phyloP scores from a whole-genome alignment of 2,797 vertebrate genomes.

The Aplochiton taeniatus region DNA sequence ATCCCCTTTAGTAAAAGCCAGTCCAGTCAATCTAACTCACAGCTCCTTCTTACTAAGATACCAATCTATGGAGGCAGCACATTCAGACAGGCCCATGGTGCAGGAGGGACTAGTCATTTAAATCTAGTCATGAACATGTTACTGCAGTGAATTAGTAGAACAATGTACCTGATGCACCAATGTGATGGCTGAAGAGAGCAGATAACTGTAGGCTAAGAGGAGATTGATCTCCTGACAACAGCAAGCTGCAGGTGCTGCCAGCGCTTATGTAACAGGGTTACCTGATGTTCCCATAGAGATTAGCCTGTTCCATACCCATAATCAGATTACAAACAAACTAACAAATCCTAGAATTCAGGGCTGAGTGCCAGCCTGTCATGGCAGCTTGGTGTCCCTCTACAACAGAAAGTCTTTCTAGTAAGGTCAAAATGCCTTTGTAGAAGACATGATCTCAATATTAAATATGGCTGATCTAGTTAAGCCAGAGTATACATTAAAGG shows the following conservation, averaged over 20 bases:
- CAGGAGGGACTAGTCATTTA: too few relatives aligned
- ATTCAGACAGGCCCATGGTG: too few relatives aligned
- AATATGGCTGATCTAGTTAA: too few relatives aligned
- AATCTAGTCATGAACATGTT: too few relatives aligned
- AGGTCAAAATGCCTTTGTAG: too few relatives aligned
- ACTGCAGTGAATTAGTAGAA: too few relatives aligned
- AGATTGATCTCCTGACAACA: slow-evolving; percentile 35
- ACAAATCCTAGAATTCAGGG: slow-evolving; percentile 13
- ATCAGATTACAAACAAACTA: slow-evolving; percentile 59
- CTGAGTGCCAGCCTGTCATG: slow-evolving; percentile 44
- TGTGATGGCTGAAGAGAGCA: not conserved
- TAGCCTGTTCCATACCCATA: slow-evolving; percentile 40
- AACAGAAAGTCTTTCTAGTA: too few relatives aligned
- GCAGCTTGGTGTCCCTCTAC: slow-evolving; percentile 21
- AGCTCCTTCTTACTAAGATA: not conserved
- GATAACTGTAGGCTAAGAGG: not conserved
- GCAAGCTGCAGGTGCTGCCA: slow-evolving; percentile 37
- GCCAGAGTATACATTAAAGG: too few relatives aligned
- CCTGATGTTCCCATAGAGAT: slow-evolving; percentile 67
- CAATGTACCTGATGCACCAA: too few relatives aligned
- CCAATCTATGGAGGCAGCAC: too few relatives aligned
- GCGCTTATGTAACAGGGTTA: slow-evolving; percentile 67
- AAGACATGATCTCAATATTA: too few relatives aligned
- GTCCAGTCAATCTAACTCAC: slow-evolving; percentile 41
- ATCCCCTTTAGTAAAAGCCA: slow-evolving; percentile 58